Base-by-base conservation (phyloP, 1,140 invertebrate species). In the Gryon sp. region DNA sequence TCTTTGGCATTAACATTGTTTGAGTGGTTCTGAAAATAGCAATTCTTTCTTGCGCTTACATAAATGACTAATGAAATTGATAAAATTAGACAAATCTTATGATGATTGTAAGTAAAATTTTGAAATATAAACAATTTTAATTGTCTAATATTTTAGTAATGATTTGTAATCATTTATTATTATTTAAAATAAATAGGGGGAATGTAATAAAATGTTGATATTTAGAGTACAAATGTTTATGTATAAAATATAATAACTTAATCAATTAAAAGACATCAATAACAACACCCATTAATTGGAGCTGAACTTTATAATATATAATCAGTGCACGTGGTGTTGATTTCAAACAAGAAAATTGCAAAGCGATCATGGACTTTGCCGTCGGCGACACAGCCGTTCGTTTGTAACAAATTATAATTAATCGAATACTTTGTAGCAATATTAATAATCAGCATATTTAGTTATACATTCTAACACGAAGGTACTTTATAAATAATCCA, bases 381-480 rank as follows among this genome's bases (percentile, higher is more conserved):
- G 41, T 50, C 24, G 68, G 68, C 68, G 57, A 72, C 55, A 48
- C 41, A 69, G 53, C 15, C 38, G 45, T 60, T 60, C 28, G 36
- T 72, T 72, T 62, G 48, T 38, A 55, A 62, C 55, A 55, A 62
- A 53, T 46, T 20, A 46, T 46, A 72, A 72, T 62, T 55, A 48
- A 40, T 40, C 26, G 43, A 62, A 38, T 60, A 70, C 46, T 57
- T 62, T 38, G 66, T 60, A 53, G 16, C 43, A 62, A 62, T 70
- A 70, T 70, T 53, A 70, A 62, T 60, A 70, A 70, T 16, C 38
- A 43, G n/a, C 12, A 48, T 68, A 57, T 68, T 68, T 68, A 68
- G 63, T 68, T 43, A 68, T 52, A 52, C 63, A 59, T 57, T 57
- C 32, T 41, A 32, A 18, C 52, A 59, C 52, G 9, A 19, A 36